Base-by-base conservation (phyloP, 2,797 vertebrate genomes). In the Eulemur rubriventer region DNA sequence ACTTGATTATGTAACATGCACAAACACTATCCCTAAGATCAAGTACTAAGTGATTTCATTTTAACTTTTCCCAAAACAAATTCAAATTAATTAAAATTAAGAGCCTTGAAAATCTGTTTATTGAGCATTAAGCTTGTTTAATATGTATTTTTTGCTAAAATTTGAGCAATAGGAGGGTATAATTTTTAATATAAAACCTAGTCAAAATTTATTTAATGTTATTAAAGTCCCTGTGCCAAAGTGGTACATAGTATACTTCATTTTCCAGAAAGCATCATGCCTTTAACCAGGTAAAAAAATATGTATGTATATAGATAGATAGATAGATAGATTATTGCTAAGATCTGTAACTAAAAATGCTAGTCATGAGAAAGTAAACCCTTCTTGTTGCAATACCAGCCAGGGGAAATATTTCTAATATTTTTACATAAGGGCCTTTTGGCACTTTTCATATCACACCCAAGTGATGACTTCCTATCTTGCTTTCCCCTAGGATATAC, bases 71-170 rank as follows among this genome's bases (percentile, higher is more conserved):
- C 35, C 38, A 43, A 89, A 86, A 30, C 20, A 90, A 83, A 95
- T 87, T 28, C 28, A 67, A 94, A 72, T 57, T 20, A 65, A 88
- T 85, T 59, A 83, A 93, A 91, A 57, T 84, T 30, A 80, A 93
- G 13, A 76, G 14, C 2, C 50, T 76, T 76, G 11, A n/a, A 95
- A 83, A 57, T 52, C 38, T 55, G 1, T 52, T 41, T 69, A 79
- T 57, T 78, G 1, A 1, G 26, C 48, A 8, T 43, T 5, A 90
- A 73, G 9, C 8, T 94, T 69, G 5, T 82, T 94, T 65, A 79
- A 43, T 76, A 24, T 24, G 0, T 30, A 70, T 67, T 55, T 89
- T 85, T 35, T 79, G 18, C 41, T 88, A 78, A 92, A 88, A 90
- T 84, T 16, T 95, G 22, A 67, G 7, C 38, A 93, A 43, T 57